Conservation (phyloP, 2,888 invertebrate genomes). For the Silvanus unidentatus region DNA sequence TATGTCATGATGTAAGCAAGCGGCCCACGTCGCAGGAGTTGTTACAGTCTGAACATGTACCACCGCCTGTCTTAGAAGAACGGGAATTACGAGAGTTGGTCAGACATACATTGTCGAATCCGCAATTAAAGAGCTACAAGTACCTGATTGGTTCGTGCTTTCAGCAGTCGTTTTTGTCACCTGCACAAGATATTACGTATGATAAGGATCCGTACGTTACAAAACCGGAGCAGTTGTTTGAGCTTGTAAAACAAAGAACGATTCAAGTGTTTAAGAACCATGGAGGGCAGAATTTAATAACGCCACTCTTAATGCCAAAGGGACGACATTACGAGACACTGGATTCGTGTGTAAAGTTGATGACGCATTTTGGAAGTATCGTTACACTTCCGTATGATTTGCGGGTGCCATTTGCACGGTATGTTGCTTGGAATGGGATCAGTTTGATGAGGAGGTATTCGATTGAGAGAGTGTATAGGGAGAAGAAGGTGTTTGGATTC, state of each 20-base stretch:
- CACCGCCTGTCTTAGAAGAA: slow-evolving; percentile 81
- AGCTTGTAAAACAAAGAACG: slow-evolving; percentile 41
- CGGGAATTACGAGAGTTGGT: slow-evolving; percentile 77
- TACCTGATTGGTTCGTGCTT: slow-evolving; percentile 60
- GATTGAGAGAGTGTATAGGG: slow-evolving; percentile 80
- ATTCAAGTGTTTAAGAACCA: slow-evolving; percentile 62
- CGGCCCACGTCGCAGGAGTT: slow-evolving; percentile 84
- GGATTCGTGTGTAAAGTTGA: slow-evolving; percentile 66
- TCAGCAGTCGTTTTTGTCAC: slow-evolving; percentile 45
- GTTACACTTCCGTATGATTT: slow-evolving; percentile 83
- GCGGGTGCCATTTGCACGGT: slow-evolving; percentile 72
- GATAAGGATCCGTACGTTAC: slow-evolving; percentile 56
- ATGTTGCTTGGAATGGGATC: slow-evolving; percentile 74
- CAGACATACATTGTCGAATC: slow-evolving; percentile 72
- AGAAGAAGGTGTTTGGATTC: slow-evolving; percentile 70
- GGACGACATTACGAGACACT: slow-evolving; percentile 53
- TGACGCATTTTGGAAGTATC: slow-evolving; percentile 82
- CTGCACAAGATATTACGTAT: slow-evolving; percentile 73
- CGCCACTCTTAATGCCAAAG: slow-evolving; percentile 76
- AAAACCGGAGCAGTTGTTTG: slow-evolving; percentile 44
- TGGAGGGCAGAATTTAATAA: slow-evolving; percentile 72
- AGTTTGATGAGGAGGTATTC: slow-evolving; percentile 76
- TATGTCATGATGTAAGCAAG: slow-evolving; percentile 76
- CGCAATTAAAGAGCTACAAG: slow-evolving; percentile 73
- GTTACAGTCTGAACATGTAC: slow-evolving; percentile 74